Evolutionary conservation across 1,140 invertebrate species (phyloP), one percentile per base, ranked within the genome.

Genomic region (Thrips palmi): DNA sequence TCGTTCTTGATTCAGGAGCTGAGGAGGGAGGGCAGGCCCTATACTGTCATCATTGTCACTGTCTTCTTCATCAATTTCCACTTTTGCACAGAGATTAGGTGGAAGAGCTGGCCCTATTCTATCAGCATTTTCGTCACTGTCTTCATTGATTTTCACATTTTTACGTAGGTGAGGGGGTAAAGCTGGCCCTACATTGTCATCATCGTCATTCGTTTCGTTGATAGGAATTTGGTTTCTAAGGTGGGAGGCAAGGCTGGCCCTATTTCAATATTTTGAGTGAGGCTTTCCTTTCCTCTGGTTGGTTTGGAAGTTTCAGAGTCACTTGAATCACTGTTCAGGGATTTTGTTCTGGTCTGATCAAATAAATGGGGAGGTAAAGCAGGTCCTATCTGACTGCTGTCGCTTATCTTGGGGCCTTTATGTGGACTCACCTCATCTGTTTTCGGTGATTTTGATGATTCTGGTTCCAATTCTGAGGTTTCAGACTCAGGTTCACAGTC

Each of bases 141-240:
- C 29, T 18, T 33, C 32, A 6, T 43, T 36, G 30, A 33, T 21
- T 6, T 18, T 27, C 12, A 27, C 31, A 4, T 30, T 34, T 11
- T 12, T 19, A 20, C 33, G 24, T 18, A 43, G 6, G n/a, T 34
- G 18, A 0, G 19, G 36, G 1, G 41, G 41, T 21, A 43, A 43
- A n/a, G 41, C n/a, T n/a, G n/a, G 41, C 18, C 41, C 41, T n/a
- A 43, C 24, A 15, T 40, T 41, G 4, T 8, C 10, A 4, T 48
- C 37, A n/a, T n/a, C n/a, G n/a, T n/a, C n/a, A n/a, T n/a, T n/a
- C n/a, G n/a, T n/a, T n/a, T n/a, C n/a, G n/a, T n/a, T 11, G 8
- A 12, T 7, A 10, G 33, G 7, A 33, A 20, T 6, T 31, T 14
- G 11, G 21, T 12, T 23, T 38, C 24, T 2, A 38, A 27, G 19